Percentiles rank a stretch among this genome's conserved stretches.
These are phyloP conservation scores for Gopherus flavomarginatus DNA, from an alignment of 2,113 vertebrate species.

Conservation along the genomic window DNA sequence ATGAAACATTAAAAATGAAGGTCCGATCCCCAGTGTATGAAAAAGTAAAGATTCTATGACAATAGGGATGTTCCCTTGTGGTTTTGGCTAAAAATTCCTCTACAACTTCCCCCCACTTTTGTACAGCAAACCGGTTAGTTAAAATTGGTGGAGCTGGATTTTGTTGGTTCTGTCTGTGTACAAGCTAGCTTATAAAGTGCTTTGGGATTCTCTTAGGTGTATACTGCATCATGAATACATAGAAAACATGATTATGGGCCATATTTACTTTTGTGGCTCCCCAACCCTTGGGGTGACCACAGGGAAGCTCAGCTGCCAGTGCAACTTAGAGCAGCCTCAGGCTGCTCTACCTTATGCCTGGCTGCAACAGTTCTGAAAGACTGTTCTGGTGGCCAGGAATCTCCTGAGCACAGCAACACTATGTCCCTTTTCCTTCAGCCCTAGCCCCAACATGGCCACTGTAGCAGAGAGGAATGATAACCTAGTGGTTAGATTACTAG, in stretches of 20 bases:
- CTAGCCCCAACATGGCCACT: not conserved
- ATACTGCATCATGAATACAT: not conserved
- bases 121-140: not conserved
- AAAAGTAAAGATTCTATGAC: not conserved
- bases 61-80: not conserved
- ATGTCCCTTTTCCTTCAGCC: not conserved
- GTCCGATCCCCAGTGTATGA: not conserved
- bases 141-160: not conserved
- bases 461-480: not conserved
- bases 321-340: not conserved
- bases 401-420: not conserved
- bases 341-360: not conserved
- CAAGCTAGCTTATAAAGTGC: not conserved
- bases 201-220: not conserved
- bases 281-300: not conserved
- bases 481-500: not conserved
- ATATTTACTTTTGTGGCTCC: not conserved
- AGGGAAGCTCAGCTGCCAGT: not conserved
- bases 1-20: not conserved
- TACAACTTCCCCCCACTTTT: not conserved
- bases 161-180: not conserved
- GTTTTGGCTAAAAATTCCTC: not conserved
- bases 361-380: not conserved
- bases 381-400: not conserved
- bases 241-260: not conserved